Base-by-base conservation (phyloP, 2,797 vertebrate genomes). In the Intellagama lesueurii region DNA sequence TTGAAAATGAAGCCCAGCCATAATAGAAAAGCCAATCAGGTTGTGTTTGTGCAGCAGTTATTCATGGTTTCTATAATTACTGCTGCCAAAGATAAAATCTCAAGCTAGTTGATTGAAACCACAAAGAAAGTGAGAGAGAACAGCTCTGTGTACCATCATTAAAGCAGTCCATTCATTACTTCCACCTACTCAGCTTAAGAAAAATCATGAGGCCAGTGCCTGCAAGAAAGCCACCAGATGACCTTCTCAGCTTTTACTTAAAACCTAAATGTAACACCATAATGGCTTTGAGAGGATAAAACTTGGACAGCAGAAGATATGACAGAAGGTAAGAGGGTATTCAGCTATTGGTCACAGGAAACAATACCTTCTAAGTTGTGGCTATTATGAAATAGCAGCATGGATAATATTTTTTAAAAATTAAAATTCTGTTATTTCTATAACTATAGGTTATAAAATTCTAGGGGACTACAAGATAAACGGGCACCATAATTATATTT, bases 161-260 rank as follows among this genome's bases (percentile, higher is more conserved):
- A 98, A 98, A 94, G 85, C 90, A 94, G 79, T 85, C 93, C 96
- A 96, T 97, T 97, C 97, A 97, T 98, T 97, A 97, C 95, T 96
- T 97, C 94, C 91, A 95, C 83, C 86, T 95, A 94, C 85, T 91
- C 91, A 95, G 84, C 87, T 94, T 93, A 88, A 95, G 93, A 92
- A 92, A 91, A 96, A 96, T 92, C 92, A 95, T 84, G 91, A 94
- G 95, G 90, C 89, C 94, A 95, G 96, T 96, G 89, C 89, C 87
- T 95, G 89, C 92, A 91, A 56, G 89, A 95, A 95, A 93, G 91
- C 90, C 91, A 91, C 90, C 91, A 94, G 81, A 94, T 82, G 94
- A 87, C 83, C 89, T 89, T 82, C n/a, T 91, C 81, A 82, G 94
- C 91, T 72, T 93, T 91, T 90, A 79, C 81, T 93, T 86, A 93